Conservation (phyloP, 2,888 invertebrate genomes). For the Microplitis deprimator region DNA sequence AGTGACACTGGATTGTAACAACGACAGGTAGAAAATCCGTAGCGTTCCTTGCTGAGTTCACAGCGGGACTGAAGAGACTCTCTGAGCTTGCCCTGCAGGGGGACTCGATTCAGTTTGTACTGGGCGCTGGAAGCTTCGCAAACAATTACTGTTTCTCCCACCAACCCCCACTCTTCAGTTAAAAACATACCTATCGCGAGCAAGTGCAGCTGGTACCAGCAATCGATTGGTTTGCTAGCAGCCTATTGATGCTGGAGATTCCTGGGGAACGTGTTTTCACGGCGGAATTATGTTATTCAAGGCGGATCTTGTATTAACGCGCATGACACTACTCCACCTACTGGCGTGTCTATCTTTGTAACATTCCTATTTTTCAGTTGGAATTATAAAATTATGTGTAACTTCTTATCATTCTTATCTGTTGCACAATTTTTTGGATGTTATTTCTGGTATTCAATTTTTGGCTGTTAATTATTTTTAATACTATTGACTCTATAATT, state of each 20-base stretch:
- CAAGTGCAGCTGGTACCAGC: not conserved
- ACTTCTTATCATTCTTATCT: no score
- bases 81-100: slow-evolving; percentile 65
- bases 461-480: no score
- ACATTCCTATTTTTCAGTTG: no score
- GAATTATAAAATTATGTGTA: no score
- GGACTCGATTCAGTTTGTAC: slow-evolving; percentile 64
- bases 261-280: not conserved
- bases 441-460: no score
- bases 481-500: no score
- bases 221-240: not conserved
- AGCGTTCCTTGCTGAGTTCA: slow-evolving; percentile 69
- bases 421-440: no score
- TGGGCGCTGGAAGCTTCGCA: slow-evolving; percentile 38
- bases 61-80: slow-evolving; percentile 70
- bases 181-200: not conserved
- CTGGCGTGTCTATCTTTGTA: not conserved
- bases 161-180: slow-evolving; percentile 43
- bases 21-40: slow-evolving; percentile 50
- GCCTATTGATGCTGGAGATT: not conserved
- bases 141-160: slow-evolving; percentile 54
- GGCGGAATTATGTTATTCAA: not conserved
- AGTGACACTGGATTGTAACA: slow-evolving; percentile 6
- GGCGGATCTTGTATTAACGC: not conserved
- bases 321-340: not conserved